Percentiles rank a stretch among this genome's conserved stretches.
Conservation (phyloP, 2,888 invertebrate genomes). For the Metopia argyrocephala region DNA sequence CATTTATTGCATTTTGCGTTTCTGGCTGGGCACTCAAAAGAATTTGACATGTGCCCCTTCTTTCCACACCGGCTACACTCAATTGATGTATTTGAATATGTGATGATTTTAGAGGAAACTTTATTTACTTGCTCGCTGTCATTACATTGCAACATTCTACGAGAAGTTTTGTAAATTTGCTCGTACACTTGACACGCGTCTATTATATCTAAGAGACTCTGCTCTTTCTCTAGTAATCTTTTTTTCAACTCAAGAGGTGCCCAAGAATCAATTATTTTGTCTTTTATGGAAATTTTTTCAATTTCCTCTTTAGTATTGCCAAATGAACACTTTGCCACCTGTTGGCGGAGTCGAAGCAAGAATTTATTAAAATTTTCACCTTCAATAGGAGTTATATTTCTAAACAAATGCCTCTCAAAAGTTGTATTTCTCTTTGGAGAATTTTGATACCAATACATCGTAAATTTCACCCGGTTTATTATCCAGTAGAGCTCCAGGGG, state of each 20-base stretch:
- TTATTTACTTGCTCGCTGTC: slow-evolving; percentile 44
- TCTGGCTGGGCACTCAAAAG: slow-evolving; percentile 35
- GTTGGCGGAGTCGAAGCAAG: slow-evolving; percentile 47
- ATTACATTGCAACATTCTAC: slow-evolving; percentile 5
- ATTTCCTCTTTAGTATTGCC: slow-evolving; percentile 45
- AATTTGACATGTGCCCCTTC: slow-evolving; percentile 35
- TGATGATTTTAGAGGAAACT: slow-evolving; percentile 31
- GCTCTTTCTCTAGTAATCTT: slow-evolving; percentile 50
- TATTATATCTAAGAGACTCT: slow-evolving; percentile 36
- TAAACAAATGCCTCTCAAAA: slow-evolving; percentile 70
- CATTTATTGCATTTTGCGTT: slow-evolving; percentile 43
- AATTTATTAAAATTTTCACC: slow-evolving; percentile 72
- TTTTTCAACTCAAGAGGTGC: slow-evolving; percentile 52
- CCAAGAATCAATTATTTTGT: slow-evolving; percentile 56
- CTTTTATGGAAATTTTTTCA: slow-evolving; percentile 50
- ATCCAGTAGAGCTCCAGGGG: not conserved
- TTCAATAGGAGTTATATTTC: slow-evolving; percentile 56
- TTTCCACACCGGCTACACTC: slow-evolving; percentile 52
- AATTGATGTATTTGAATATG: slow-evolving; percentile 13
- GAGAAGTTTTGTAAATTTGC: slow-evolving; percentile 38
- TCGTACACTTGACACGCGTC: slow-evolving; percentile 48
- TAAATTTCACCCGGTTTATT: slow-evolving; percentile 44
- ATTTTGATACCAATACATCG: slow-evolving; percentile 55
- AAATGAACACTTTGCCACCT: slow-evolving; percentile 50
- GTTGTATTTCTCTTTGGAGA: slow-evolving; percentile 64